A percentile compares a stretch with the other conserved stretches of the same genome.
These are phyloP conservation scores for Nansenia antarctica DNA, from an alignment of 2,113 vertebrate species.

Conservation along the genomic window DNA sequence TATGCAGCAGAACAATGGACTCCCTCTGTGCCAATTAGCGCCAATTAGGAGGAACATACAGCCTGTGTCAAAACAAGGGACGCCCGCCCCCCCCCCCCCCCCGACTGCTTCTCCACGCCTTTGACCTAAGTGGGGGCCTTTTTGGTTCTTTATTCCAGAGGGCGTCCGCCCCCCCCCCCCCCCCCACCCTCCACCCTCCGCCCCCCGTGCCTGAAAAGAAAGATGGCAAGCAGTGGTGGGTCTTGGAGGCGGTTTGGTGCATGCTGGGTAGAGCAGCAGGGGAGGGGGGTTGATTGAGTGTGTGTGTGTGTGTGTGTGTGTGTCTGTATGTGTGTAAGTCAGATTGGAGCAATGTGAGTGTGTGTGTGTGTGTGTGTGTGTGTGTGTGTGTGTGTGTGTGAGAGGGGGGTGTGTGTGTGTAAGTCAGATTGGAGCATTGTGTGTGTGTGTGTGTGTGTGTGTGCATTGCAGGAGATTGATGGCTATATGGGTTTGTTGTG, in stretches of 20 bases:
- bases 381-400: conserved; percentile 27
- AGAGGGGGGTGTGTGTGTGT: too few species aligned
- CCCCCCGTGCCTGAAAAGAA: background rate
- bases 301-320: conserved; percentile 25
- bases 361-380: conserved; percentile 25
- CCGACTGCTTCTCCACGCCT: conserved; percentile 61
- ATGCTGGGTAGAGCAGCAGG: too few species aligned
- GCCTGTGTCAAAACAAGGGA: conserved; percentile 74
- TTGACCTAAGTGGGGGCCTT: conserved; percentile 53
- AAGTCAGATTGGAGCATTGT: too few species aligned
- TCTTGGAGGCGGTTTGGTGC: background rate
- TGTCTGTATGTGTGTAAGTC: conserved; percentile 31
- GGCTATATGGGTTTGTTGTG: conserved; percentile 45
- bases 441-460: conserved; percentile 29
- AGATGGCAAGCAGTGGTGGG: background rate
- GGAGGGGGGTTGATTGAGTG: background rate
- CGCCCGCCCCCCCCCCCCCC: too few species aligned
- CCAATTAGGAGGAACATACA: conserved; percentile 78
- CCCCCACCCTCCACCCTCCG: too few species aligned
- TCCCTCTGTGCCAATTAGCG: conserved; percentile 74
- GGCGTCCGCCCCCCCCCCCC: conserved; percentile 52
- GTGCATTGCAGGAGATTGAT: too few species aligned
- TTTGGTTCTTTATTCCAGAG: conserved; percentile 38
- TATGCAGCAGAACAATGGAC: conserved; percentile 71
- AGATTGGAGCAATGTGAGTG: too few species aligned